Conservation (phyloP, 2,113 vertebrate genomes). For the Saccopteryx leptura region DNA sequence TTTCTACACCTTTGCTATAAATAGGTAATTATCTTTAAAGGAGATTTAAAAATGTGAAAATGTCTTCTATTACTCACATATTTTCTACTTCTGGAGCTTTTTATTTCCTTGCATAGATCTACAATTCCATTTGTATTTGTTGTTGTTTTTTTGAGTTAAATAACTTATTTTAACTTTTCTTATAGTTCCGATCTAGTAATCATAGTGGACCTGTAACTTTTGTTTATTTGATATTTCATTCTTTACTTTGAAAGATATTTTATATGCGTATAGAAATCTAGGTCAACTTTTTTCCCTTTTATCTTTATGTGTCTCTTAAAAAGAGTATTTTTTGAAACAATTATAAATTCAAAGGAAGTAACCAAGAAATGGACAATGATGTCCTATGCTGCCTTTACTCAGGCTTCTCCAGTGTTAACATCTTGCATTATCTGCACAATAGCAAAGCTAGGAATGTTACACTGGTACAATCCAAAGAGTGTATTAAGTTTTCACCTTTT, state of each 20-base stretch:
- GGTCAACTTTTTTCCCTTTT: accelerated
- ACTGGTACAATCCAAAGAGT: neutral
- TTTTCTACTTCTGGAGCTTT: neutral
- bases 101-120: neutral
- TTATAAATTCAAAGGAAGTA: neutral
- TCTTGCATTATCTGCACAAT: neutral
- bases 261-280: neutral
- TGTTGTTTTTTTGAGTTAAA: neutral
- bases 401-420: neutral
- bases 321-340: neutral
- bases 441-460: neutral
- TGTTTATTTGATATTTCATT: neutral
- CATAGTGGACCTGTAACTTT: neutral
- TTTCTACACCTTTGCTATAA: neutral
- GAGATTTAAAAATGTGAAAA: neutral
- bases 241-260: neutral
- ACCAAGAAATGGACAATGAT: neutral
- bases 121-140: neutral
- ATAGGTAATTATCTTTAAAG: neutral
- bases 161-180: neutral
- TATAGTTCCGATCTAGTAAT: neutral
- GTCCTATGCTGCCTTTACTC: neutral
- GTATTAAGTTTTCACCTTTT: neutral
- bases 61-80: neutral
- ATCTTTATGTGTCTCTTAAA: neutral